Evolutionary conservation across 2,797 vertebrate genomes (phyloP).

Genomic region (Champsocephalus gunnari): DNA sequence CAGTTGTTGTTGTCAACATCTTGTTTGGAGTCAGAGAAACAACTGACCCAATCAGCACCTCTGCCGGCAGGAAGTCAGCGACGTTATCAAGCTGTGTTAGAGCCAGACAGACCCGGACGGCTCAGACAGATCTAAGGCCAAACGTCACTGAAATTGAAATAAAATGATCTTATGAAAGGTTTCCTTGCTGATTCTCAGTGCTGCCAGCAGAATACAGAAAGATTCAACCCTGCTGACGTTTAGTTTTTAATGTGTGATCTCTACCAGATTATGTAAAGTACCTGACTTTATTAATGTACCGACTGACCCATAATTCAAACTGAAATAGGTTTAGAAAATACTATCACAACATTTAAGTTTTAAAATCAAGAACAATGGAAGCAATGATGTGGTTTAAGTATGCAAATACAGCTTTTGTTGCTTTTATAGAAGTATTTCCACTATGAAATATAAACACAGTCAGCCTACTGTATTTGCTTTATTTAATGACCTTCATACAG

Average conservation of each 20-base stretch:
- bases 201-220: not conserved
- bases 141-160: not conserved
- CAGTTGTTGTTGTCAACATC: slow-evolving; percentile 21
- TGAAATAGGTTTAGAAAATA: not conserved
- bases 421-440: slow-evolving; percentile 11
- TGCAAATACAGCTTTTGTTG: slow-evolving; percentile 3
- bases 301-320: slow-evolving; percentile 4
- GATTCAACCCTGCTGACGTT: slow-evolving; percentile 1
- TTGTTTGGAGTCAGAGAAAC: slow-evolving; percentile 1
- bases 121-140: not conserved
- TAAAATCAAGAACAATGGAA: slow-evolving; percentile 10
- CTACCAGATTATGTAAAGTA: slow-evolving; percentile 14
- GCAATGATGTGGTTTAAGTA: not conserved
- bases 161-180: not conserved
- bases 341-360: not conserved
- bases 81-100: slow-evolving; percentile 10
- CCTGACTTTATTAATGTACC: not conserved
- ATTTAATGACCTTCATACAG: not conserved
- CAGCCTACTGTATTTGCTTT: not conserved
- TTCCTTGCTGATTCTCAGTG: not conserved
- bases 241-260: slow-evolving; percentile 3
- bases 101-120: slow-evolving; percentile 6
- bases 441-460: not conserved
- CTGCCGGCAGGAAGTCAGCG: slow-evolving; percentile 20
- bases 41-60: slow-evolving; percentile 9